Conservation (phyloP, 2,113 vertebrate species). For the Caretta caretta region DNA sequence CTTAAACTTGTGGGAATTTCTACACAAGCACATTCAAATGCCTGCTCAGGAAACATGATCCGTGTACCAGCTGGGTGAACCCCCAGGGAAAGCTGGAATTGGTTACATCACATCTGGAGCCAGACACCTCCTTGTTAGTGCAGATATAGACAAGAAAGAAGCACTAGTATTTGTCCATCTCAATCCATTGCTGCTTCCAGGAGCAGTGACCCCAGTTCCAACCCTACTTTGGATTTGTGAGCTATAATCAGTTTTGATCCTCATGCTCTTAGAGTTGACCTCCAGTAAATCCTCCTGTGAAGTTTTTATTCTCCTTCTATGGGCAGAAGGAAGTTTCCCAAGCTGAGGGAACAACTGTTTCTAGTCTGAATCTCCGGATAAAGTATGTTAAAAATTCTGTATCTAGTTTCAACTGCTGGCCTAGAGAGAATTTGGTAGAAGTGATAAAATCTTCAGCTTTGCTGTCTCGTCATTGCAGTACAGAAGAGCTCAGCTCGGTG, state of each 20-base stretch:
- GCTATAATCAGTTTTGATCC: neutral
- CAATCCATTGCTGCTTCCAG: fast-evolving
- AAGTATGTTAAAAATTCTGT: neutral
- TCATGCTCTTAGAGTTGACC: neutral
- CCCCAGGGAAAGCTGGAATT: neutral
- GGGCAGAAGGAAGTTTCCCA: constrained; percentile 33
- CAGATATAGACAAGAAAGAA: too few relatives aligned
- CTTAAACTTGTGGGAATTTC: neutral
- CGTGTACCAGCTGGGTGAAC: neutral
- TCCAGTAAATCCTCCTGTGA: constrained; percentile 56
- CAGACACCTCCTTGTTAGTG: neutral
- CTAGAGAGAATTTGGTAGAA: neutral
- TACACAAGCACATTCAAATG: neutral
- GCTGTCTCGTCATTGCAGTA: neutral
- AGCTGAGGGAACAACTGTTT: neutral
- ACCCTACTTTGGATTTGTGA: neutral
- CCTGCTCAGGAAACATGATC: neutral
- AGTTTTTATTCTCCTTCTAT: neutral
- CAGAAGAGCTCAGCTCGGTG: neutral
- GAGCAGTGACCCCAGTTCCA: too few relatives aligned
- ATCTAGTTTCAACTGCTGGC: neutral
- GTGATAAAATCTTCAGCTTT: neutral
- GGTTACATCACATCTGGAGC: neutral
- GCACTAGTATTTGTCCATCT: neutral
- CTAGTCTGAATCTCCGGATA: neutral